Evolutionary conservation across 2,113 vertebrate species (phyloP).

Genomic region (Peromyscus californicus): DNA sequence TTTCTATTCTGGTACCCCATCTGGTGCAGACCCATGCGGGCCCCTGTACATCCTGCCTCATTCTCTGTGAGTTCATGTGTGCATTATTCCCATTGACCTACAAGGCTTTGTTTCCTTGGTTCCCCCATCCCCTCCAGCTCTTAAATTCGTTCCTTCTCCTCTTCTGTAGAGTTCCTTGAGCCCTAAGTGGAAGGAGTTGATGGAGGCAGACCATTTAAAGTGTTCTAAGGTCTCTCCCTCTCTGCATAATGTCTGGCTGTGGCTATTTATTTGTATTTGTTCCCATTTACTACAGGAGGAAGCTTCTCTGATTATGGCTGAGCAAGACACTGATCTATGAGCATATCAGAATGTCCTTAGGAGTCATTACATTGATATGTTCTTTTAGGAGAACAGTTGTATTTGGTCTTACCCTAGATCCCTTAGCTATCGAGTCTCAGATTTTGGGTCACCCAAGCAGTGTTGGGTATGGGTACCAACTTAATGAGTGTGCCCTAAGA

Average conservation of each 20-base stretch:
- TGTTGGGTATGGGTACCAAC: not conserved
- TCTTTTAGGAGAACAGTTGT: not conserved
- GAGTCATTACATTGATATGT: not conserved
- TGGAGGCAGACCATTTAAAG: not conserved
- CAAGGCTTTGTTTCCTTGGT: not conserved
- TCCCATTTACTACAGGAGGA: not conserved
- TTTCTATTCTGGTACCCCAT: not conserved
- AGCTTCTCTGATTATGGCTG: not conserved
- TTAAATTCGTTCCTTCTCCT: not conserved
- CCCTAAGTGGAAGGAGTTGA: not conserved
- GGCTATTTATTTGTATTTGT: not conserved
- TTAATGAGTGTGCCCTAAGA: fast-evolving
- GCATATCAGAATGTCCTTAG: not conserved
- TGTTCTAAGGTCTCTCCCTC: not conserved
- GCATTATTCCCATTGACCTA: not conserved
- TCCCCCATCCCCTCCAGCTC: not conserved
- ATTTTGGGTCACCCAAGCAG: not conserved
- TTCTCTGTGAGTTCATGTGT: not conserved
- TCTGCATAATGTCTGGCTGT: not conserved
- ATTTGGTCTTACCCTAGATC: not conserved
- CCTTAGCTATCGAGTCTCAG: not conserved
- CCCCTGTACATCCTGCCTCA: not conserved
- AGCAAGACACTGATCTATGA: not conserved
- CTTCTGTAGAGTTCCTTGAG: not conserved
- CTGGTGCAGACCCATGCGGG: not conserved